These are phyloP conservation scores for Axea sp. DNA, from an alignment of 2,888 invertebrate genomes.

Conservation along the genomic window DNA sequence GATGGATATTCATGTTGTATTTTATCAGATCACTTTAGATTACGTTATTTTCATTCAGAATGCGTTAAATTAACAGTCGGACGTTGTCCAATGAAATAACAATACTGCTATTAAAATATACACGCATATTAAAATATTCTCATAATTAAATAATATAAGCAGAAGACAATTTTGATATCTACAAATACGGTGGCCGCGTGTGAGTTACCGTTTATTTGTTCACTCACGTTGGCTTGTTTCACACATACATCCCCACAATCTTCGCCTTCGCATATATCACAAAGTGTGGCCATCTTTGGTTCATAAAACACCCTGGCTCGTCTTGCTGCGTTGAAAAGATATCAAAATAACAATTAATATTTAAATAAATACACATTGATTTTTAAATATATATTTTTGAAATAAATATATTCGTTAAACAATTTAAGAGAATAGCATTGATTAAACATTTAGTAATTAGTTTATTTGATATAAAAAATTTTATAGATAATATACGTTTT, in stretches of 20 bases:
- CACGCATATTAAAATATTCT: constrained; percentile 30
- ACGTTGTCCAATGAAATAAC: background rate
- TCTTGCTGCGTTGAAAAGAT: constrained; percentile 81
- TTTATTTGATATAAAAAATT: too few relatives aligned
- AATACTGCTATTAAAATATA: constrained; percentile 33
- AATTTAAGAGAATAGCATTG: too few relatives aligned
- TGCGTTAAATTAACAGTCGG: constrained; percentile 29
- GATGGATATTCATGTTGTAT: background rate
- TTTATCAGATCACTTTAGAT: background rate
- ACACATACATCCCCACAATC: constrained; percentile 81
- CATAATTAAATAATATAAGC: constrained; percentile 39
- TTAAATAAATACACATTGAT: background rate
- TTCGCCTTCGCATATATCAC: constrained; percentile 90
- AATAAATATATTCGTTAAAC: too few relatives aligned
- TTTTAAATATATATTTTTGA: constrained; percentile 1
- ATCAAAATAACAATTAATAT: background rate
- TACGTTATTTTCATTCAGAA: constrained; percentile 8
- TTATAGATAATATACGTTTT: too few relatives aligned
- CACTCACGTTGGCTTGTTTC: constrained; percentile 55
- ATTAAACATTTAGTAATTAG: too few relatives aligned
- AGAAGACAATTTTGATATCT: constrained; percentile 47
- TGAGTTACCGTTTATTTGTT: constrained; percentile 47
- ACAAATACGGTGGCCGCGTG: constrained; percentile 38
- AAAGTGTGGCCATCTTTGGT: constrained; percentile 85
- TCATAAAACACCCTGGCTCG: constrained; percentile 91